Conservation (phyloP, 2,888 invertebrate species). For the Lepetodrilus schrolli region DNA sequence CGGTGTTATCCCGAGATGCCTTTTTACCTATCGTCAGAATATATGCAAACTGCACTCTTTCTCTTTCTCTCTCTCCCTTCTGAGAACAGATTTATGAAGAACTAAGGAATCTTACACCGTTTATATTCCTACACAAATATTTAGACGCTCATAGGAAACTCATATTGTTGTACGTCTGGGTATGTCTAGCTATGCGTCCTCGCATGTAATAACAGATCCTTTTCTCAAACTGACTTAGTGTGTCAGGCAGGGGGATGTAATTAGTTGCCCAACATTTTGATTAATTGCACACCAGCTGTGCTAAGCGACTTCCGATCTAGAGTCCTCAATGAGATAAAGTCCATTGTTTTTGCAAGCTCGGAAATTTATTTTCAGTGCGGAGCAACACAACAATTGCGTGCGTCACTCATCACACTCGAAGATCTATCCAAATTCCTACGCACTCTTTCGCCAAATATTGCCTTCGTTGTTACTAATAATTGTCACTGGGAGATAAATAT, state of each 20-base stretch:
- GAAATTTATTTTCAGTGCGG: conserved; percentile 20
- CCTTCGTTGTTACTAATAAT: not conserved
- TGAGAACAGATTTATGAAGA: conserved; percentile 10
- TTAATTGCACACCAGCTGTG: conserved; percentile 9
- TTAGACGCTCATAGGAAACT: not conserved
- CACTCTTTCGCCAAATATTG: conserved; percentile 12
- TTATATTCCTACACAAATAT: conserved; percentile 8
- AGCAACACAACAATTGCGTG: not conserved
- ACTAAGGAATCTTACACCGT: not conserved
- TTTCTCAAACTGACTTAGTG: conserved; percentile 5
- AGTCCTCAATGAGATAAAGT: not conserved
- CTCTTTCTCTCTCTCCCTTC: not conserved
- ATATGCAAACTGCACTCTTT: not conserved
- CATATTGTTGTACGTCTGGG: not conserved
- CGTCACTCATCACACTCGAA: not conserved
- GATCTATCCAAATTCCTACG: not conserved
- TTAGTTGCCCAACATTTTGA: conserved; percentile 4
- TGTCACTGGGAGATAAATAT: too few relatives aligned
- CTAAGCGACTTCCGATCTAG: not conserved
- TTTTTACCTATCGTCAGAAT: not conserved
- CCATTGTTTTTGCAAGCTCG: not conserved
- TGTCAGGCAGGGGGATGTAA: not conserved
- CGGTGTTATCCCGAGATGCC: too few relatives aligned
- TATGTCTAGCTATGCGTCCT: not conserved
- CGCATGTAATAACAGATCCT: not conserved